phyloP scores from a whole-genome alignment of 2,113 vertebrate species.

The Nothoprocta perdicaria region DNA sequence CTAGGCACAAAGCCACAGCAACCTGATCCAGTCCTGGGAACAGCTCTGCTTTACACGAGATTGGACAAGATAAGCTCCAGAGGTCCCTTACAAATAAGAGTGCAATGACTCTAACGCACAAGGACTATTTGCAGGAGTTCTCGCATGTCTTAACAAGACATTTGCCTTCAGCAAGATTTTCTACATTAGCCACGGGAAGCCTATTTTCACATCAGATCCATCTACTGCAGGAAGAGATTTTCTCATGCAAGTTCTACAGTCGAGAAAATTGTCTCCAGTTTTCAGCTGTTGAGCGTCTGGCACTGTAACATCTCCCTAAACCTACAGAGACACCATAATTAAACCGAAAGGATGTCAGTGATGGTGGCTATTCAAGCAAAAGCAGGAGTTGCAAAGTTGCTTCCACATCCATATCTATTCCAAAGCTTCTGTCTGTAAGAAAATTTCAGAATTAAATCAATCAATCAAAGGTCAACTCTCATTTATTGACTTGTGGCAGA shows the following conservation, averaged over 20 bases:
- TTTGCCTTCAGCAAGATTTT: not conserved
- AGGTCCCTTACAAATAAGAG: not conserved
- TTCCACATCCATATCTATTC: not conserved
- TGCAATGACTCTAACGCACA: not conserved
- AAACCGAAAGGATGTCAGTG: not conserved
- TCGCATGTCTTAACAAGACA: not conserved
- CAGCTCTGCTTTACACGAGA: not conserved
- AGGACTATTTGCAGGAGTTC: not conserved
- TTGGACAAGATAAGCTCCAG: not conserved
- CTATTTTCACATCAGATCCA: not conserved
- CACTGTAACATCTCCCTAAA: not conserved
- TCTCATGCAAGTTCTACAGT: not conserved
- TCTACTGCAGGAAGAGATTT: not conserved
- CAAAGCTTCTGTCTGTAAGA: not conserved
- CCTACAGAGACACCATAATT: not conserved
- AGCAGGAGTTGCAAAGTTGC: not conserved
- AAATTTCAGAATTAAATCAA: not conserved
- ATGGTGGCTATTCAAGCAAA: not conserved
- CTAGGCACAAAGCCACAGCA: not conserved
- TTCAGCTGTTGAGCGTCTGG: not conserved
- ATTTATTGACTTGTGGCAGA: conserved; percentile 4
- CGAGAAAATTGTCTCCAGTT: not conserved
- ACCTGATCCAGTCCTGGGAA: rapidly evolving
- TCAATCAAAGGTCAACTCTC: not conserved
- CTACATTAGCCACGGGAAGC: not conserved